Evolutionary conservation across 2,113 vertebrate species (phyloP), one percentile per base, ranked within the genome.

Genomic region (Cyphomyrus plagiostoma): DNA sequence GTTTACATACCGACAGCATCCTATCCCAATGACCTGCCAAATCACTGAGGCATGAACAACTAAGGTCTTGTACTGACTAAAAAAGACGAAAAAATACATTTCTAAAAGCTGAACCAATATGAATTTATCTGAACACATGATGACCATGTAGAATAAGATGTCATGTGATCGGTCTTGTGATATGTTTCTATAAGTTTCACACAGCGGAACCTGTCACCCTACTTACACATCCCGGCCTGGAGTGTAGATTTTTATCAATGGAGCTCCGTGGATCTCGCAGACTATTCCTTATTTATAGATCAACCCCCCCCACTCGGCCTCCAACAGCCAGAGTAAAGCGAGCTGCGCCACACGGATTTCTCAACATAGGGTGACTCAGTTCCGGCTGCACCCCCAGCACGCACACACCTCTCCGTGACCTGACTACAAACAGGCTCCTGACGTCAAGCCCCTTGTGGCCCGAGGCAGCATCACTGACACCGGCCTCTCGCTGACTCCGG

Each of bases 401-500:
- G 85, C 49, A 93, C 91, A 91, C 80, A 89, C 92, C 90, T 87
- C 90, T 42, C 86, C 84, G 89, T 90, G 89, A 88, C 89, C 84
- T 56, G 89, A 86, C 89, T 91, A 91, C 53, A 91, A 91, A 90
- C 87, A 89, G 90, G 89, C 88, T 45, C 93, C 48, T 91, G 94
- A 95, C 93, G 94, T 94, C 94, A 95, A 93, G 92, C 86, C 88
- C 52, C 86, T 82, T 89, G 86, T 46, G 86, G 66, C 90, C 89
- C 91, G 90, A 93, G 92, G 94, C 92, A 92, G 39, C 56, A 52
- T n/a, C 26, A 19, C 17, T 88, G 56, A 45, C 9, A 15, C 58
- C 21, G 23, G 39, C 56, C 13, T 84, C 93, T 88, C 77, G 52
- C 88, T 89, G 46, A 26, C 89, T 49, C 48, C 21, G 39, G 62